Conservation (phyloP, 2,113 vertebrate species). For the Podarcis muralis region DNA sequence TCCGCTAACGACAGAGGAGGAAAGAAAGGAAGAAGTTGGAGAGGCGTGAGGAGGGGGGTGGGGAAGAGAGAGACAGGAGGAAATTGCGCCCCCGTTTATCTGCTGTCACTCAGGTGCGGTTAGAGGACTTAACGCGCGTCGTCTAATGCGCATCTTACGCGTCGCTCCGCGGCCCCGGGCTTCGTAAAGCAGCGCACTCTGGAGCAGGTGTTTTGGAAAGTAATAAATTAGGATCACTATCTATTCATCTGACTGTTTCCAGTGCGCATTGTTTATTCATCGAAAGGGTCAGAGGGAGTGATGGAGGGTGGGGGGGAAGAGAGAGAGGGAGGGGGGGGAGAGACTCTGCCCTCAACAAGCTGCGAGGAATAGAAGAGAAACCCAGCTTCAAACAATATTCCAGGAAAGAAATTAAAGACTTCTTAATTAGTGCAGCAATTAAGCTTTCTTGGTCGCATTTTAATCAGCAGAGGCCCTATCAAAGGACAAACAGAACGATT, state of each 20-base stretch:
- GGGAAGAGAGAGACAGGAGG: background rate
- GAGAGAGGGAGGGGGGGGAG: background rate
- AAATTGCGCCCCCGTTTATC: conserved; percentile 42
- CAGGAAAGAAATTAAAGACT: conserved; percentile 87
- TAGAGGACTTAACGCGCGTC: conserved; percentile 59
- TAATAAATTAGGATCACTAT: conserved; percentile 70
- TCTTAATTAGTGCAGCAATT: conserved; percentile 89
- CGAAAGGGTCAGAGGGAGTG: conserved; percentile 35
- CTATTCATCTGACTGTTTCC: conserved; percentile 56
- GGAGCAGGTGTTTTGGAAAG: conserved; percentile 57
- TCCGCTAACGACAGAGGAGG: conserved; percentile 52
- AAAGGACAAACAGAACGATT: conserved; percentile 89
- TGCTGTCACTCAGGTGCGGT: conserved; percentile 70
- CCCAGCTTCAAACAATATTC: conserved; percentile 82
- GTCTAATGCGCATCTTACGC: conserved; percentile 69
- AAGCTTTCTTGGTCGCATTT: conserved; percentile 87
- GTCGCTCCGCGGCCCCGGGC: conserved; percentile 64
- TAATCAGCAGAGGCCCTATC: conserved; percentile 87
- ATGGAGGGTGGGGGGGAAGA: background rate
- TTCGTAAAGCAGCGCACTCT: conserved; percentile 67
- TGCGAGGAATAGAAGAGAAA: conserved; percentile 64
- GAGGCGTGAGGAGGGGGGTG: conserved; percentile 8
- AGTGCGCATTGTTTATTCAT: conserved; percentile 54
- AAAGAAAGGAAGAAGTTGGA: background rate
- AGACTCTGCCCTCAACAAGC: conserved; percentile 73